Evolutionary conservation across 2,113 vertebrate genomes (phyloP).

Genomic region (Conger conger): DNA sequence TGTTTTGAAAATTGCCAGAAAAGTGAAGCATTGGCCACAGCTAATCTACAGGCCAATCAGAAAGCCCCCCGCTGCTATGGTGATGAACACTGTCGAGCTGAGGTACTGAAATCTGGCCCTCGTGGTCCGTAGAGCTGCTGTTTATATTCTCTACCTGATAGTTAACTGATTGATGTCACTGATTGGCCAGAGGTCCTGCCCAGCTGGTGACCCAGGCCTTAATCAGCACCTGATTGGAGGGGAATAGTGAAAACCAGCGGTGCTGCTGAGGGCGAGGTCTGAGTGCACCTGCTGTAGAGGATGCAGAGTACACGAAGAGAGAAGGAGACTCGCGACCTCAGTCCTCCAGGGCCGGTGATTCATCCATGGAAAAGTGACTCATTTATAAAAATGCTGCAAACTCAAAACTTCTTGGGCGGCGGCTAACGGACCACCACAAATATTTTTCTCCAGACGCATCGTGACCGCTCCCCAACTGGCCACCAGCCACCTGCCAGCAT

Average conservation of each 20-base stretch:
- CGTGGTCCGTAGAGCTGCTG: too few species aligned
- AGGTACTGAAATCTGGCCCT: too few species aligned
- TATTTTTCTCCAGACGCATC: slow-evolving; percentile 6
- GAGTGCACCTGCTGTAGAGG: not conserved
- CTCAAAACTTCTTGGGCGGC: slow-evolving; percentile 14
- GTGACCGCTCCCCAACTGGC: slow-evolving; percentile 30
- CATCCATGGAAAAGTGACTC: slow-evolving; percentile 29
- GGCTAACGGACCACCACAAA: not conserved
- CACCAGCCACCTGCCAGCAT: slow-evolving; percentile 2
- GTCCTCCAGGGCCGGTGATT: not conserved
- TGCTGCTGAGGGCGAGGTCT: too few species aligned
- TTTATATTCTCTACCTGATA: too few species aligned
- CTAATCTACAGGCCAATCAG: not conserved
- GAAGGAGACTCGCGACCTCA: not conserved
- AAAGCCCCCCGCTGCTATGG: not conserved
- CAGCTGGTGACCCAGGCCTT: too few species aligned
- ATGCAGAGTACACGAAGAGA: not conserved
- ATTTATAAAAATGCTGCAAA: not conserved
- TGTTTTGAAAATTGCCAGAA: too few species aligned
- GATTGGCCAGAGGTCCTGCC: too few species aligned
- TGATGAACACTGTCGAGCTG: too few species aligned
- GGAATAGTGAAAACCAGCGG: too few species aligned
- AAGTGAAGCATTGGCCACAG: not conserved
- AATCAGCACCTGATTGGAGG: too few species aligned
- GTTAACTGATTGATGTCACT: too few species aligned